Evolutionary conservation across 2,797 vertebrate genomes (phyloP), one percentile per base, ranked within the genome.

Genomic region (Gymnothorax javanicus): DNA sequence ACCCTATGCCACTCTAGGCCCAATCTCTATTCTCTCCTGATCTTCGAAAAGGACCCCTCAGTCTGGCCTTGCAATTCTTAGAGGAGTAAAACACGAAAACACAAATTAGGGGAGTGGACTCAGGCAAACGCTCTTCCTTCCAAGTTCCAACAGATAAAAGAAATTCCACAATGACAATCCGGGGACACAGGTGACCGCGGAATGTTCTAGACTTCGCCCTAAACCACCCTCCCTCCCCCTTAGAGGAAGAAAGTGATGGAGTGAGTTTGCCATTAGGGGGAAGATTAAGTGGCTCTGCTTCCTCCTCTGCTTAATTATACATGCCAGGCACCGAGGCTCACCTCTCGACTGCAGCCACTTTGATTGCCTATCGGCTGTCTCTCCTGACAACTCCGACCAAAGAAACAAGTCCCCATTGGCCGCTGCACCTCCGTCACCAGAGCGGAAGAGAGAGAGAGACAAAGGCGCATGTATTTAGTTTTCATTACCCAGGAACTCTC

Each of bases 301-400:
- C 94, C 91, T 95, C 94, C 94, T 95, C 96, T 96, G 95, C 95
- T 97, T 98, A 98, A 98, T 99, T 98, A 98, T 97, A 98, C 95
- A 97, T 97, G 97, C 96, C 96, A 95, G 96, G 95, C 95, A 91
- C 90, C 91, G 58, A 33, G 9, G 71, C 77, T 7, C 43, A 50
- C 90, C 91, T 94, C 86, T 96, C 95, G 93, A 96, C 96, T 95
- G 92, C 93, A 94, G 94, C 93, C 95, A 93, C 96, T 97, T 96
- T 96, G 96, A 97, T 97, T 97, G 97, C 97, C 97, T 97, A 97
- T 97, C 97, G 97, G 96, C 96, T 97, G 97, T 97, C 97, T 97
- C 96, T 96, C 95, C 96, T 98, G 97, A 98, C 97, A 99, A 97
- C 96, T 95, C 91, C 92, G 96, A 97, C 95, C 95, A 96, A 95